Base-by-base conservation (phyloP, 2,113 vertebrate species). In the Equus przewalskii region DNA sequence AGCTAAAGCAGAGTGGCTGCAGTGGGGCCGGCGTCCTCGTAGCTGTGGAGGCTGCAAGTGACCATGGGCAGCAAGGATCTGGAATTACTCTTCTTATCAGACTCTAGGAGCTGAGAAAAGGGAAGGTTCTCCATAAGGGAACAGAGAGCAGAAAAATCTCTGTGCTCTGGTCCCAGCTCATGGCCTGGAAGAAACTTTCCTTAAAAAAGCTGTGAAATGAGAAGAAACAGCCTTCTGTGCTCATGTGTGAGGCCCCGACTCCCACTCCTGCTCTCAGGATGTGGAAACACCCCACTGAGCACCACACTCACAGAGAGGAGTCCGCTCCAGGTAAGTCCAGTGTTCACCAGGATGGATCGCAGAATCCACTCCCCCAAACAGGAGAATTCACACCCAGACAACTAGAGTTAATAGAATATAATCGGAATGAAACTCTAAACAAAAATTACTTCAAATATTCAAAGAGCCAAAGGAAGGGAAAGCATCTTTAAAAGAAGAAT, bases 251-350 rank as follows among this genome's bases (percentile, higher is more conserved):
- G 13, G 24, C 28, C 54, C 2, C 7, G 3, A 28, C 6, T 67
- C 58, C 7, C 24, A 16, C 0, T 0, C 16, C 36, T 3, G 0
- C 11, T 67, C 60, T 3, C 0, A 6, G 69, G n/a, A 6, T 3
- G 46, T 28, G 36, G 54, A 73, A 58, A 46, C 3, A 0, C 19
- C 4, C 1, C 0, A 15, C 82, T 30, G 65, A 15, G 49, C 56
- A 18, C 1, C 7, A 18, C 7, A 54, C 46, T 21, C 76, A 28
- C 49, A 16, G 24, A 18, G 0, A 3, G 33, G 28, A 56, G 60
- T 3, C 13, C 1, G 3, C 69, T 18, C 1, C 0, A 1, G 19
- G 7, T 4, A 6, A 67, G 41, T 8, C 72, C 22, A 6, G 78
- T 2, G n/a, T 60, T 3, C 1, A 0, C 54, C 1, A 41, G 28